Evolutionary conservation across 2,888 invertebrate genomes (phyloP).

Genomic region (Paralinhomoeus sp.): DNA sequence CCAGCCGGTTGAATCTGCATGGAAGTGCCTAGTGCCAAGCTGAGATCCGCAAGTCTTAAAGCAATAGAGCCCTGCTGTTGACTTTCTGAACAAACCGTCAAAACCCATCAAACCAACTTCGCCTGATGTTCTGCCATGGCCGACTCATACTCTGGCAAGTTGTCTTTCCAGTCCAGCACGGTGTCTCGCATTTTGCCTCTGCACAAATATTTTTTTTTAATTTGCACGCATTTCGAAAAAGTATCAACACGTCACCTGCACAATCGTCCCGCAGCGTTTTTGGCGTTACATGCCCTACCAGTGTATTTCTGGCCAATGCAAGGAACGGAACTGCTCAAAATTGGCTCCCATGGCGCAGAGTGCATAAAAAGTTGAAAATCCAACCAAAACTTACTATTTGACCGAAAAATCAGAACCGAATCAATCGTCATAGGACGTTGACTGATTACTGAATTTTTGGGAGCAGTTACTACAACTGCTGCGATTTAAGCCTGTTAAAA

Average conservation of each 20-base stretch:
- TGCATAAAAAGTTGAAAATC: too few species aligned
- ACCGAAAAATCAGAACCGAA: too few species aligned
- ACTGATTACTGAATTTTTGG: too few species aligned
- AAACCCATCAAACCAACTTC: slow-evolving; percentile 34
- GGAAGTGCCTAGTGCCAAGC: slow-evolving; percentile 84
- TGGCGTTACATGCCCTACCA: slow-evolving; percentile 42
- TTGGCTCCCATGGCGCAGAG: too few species aligned
- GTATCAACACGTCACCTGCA: slow-evolving; percentile 8
- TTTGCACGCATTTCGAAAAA: too few species aligned
- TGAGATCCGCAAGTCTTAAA: slow-evolving; percentile 46
- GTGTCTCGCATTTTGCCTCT: slow-evolving; percentile 66
- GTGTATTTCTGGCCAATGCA: slow-evolving; percentile 56
- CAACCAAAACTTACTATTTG: too few species aligned
- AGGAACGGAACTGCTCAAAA: slow-evolving; percentile 32
- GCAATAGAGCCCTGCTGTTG: too few species aligned
- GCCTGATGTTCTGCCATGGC: slow-evolving; percentile 59
- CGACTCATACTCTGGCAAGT: slow-evolving; percentile 40
- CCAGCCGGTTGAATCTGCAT: slow-evolving; percentile 92
- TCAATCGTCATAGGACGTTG: too few species aligned
- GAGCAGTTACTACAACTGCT: too few species aligned
- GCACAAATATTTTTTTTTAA: too few species aligned
- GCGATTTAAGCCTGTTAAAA: too few species aligned
- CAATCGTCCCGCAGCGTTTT: slow-evolving; percentile 25
- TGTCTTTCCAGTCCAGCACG: slow-evolving; percentile 89
- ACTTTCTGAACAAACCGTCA: neutral